phyloP scores from a whole-genome alignment of 2,888 invertebrate species.

The Sericinus montela region DNA sequence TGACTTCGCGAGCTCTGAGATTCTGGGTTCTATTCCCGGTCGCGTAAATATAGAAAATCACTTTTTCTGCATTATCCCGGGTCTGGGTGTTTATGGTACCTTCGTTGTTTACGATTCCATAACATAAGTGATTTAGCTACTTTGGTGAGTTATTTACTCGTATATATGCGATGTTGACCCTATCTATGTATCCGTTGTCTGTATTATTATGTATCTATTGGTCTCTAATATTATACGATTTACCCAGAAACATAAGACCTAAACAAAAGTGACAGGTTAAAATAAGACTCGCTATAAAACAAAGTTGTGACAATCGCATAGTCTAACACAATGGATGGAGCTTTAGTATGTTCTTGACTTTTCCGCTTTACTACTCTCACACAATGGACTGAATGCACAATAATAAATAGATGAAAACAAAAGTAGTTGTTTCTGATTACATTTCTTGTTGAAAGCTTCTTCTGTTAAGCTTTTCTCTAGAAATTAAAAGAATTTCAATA shows the following conservation, averaged over 20 bases:
- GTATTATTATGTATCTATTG: too few species aligned
- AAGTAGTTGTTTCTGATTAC: slow-evolving; percentile 6
- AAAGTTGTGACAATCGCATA: slow-evolving; percentile 7
- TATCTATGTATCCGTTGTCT: too few species aligned
- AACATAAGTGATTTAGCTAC: too few species aligned
- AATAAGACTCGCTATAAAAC: slow-evolving; percentile 4
- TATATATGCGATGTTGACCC: too few species aligned
- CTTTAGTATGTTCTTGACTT: slow-evolving; percentile 7
- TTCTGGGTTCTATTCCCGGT: too few species aligned
- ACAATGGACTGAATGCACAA: slow-evolving; percentile 13
- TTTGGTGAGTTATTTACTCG: too few species aligned
- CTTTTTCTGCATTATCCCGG: too few species aligned
- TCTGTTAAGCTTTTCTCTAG: neutral
- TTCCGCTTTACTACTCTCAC: slow-evolving; percentile 4
- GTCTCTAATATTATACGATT: too few species aligned
- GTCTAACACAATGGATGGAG: slow-evolving; percentile 12
- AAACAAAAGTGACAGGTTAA: neutral
- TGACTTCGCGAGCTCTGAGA: too few species aligned
- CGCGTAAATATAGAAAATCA: too few species aligned
- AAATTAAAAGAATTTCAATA: neutral
- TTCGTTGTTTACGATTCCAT: too few species aligned
- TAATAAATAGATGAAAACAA: slow-evolving; percentile 12
- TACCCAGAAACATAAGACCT: neutral
- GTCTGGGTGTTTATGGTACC: too few species aligned
- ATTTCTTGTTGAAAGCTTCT: neutral